Conservation (phyloP, 2,113 vertebrate genomes). For the Bufo bufo region DNA sequence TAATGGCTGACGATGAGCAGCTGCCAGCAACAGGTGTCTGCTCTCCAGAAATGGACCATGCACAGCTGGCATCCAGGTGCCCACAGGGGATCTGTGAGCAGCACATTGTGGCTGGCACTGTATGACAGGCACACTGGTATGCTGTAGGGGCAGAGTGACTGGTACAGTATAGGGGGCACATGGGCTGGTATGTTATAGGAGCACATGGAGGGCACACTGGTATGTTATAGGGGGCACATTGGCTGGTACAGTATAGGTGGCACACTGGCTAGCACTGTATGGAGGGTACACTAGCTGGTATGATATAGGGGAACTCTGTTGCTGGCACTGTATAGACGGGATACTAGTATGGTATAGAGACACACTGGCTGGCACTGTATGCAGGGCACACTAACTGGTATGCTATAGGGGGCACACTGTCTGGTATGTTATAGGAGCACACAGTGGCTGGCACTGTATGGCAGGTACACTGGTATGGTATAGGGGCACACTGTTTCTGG, state of each 20-base stretch:
- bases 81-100: no score
- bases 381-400: no score
- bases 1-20: no score
- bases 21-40: no score
- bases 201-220: no score
- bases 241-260: no score
- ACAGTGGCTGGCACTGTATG: not conserved
- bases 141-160: no score
- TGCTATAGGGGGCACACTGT: not conserved
- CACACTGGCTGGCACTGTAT: not conserved
- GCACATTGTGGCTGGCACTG: no score
- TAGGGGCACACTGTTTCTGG: not conserved
- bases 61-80: no score
- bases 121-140: not conserved
- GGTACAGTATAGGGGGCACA: not conserved
- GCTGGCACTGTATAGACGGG: not conserved
- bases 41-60: no score
- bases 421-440: not conserved
- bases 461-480: not conserved
- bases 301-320: not conserved
- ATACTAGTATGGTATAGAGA: no score
- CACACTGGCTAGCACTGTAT: not conserved
- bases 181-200: not conserved
- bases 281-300: not conserved
- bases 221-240: not conserved